These are phyloP conservation scores for Pseudococcus viburni DNA, from an alignment of 2,888 invertebrate genomes.

Conservation along the genomic window DNA sequence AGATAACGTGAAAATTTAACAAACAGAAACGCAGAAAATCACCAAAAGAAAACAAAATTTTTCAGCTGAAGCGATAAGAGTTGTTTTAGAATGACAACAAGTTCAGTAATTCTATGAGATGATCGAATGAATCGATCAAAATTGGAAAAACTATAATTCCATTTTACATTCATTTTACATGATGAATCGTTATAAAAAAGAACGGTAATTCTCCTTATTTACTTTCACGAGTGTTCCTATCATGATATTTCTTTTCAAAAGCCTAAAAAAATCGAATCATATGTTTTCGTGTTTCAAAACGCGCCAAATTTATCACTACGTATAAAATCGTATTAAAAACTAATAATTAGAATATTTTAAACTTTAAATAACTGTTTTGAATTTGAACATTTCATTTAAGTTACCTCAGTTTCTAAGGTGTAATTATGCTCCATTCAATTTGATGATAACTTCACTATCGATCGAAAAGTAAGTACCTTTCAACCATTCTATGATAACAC, in stretches of 20 bases:
- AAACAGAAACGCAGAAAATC: neutral
- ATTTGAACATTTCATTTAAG: too few relatives aligned
- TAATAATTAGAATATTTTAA: neutral
- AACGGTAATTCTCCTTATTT: neutral
- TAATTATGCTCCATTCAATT: neutral
- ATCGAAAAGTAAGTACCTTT: neutral
- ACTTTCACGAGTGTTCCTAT: neutral
- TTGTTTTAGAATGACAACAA: neutral
- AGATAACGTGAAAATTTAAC: neutral
- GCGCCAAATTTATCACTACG: slow-evolving; percentile 8
- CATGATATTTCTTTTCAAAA: neutral
- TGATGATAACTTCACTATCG: neutral
- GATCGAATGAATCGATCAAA: slow-evolving; percentile 6
- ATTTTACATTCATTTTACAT: neutral
- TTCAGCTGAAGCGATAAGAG: neutral
- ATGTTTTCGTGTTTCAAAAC: neutral
- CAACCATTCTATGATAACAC: neutral
- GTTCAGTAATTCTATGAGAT: neutral
- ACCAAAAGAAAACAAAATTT: slow-evolving; percentile 25
- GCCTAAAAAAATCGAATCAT: neutral
- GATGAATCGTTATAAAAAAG: neutral
- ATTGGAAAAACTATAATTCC: neutral
- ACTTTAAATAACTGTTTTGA: too few relatives aligned
- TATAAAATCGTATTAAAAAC: neutral
- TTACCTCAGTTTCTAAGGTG: neutral